These are phyloP conservation scores for Candidula unifasciata DNA, from an alignment of 2,888 invertebrate species.

Conservation along the genomic window DNA sequence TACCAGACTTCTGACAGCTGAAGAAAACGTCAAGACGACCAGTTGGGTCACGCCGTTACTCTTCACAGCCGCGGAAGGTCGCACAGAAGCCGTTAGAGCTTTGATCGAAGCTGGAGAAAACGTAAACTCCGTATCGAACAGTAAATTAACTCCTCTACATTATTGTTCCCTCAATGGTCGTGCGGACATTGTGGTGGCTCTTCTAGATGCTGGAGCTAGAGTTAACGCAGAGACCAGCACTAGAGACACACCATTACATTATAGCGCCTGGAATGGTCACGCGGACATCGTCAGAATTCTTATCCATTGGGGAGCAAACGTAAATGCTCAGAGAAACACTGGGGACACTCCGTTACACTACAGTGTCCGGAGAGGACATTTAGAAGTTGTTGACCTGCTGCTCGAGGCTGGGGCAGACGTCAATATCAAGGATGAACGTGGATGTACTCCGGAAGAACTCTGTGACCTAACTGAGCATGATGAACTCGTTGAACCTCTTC, in stretches of 20 bases:
- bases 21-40: neutral
- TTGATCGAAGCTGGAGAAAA: neutral
- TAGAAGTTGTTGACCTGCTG: neutral
- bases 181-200: neutral
- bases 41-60: neutral
- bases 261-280: neutral
- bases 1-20: neutral
- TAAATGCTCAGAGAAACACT: neutral
- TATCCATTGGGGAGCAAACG: neutral
- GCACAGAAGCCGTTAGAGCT: neutral
- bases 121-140: neutral
- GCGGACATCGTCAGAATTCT: neutral
- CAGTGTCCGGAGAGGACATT: neutral
- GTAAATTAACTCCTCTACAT: neutral
- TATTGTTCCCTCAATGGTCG: neutral
- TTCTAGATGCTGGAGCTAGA: neutral
- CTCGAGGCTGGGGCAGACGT: neutral
- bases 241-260: neutral
- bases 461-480: neutral
- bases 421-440: neutral
- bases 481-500: neutral
- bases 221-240: neutral
- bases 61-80: neutral
- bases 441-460: neutral
- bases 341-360: neutral